Percentiles rank a stretch among this genome's conserved stretches.
phyloP scores from a whole-genome alignment of 2,797 vertebrate species.

The Diglossa cyanea region DNA sequence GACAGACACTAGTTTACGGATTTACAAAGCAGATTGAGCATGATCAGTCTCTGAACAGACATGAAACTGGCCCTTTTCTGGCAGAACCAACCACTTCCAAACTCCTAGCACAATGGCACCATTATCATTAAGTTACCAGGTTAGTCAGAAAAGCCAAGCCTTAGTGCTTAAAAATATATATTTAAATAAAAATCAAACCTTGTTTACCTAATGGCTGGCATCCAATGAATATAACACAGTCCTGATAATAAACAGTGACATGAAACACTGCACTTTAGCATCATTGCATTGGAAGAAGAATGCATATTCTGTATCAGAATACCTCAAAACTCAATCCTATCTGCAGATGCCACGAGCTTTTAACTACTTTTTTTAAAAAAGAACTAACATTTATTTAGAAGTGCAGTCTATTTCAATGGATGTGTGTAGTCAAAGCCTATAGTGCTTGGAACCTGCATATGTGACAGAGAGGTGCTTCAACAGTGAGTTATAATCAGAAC shows the following conservation, averaged over 20 bases:
- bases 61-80: background rate
- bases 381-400: background rate
- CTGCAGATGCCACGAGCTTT: background rate
- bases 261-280: slow-evolving; percentile 36
- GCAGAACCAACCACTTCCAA: background rate
- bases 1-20: background rate
- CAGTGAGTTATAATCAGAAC: background rate
- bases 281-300: background rate
- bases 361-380: background rate
- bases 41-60: background rate
- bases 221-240: slow-evolving; percentile 44
- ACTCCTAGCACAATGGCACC: background rate
- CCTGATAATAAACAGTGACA: slow-evolving; percentile 50
- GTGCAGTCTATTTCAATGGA: background rate
- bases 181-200: slow-evolving; percentile 38
- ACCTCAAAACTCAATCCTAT: background rate
- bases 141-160: slow-evolving; percentile 29
- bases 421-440: background rate
- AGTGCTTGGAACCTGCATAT: background rate
- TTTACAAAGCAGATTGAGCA: background rate
- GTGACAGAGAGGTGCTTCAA: background rate
- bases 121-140: background rate
- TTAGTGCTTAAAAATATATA: slow-evolving; percentile 17
- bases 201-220: slow-evolving; percentile 53
- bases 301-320: background rate